Percentiles rank a stretch among this genome's conserved stretches.
phyloP scores from a whole-genome alignment of 2,797 vertebrate species.

The Sebastes reedi region DNA sequence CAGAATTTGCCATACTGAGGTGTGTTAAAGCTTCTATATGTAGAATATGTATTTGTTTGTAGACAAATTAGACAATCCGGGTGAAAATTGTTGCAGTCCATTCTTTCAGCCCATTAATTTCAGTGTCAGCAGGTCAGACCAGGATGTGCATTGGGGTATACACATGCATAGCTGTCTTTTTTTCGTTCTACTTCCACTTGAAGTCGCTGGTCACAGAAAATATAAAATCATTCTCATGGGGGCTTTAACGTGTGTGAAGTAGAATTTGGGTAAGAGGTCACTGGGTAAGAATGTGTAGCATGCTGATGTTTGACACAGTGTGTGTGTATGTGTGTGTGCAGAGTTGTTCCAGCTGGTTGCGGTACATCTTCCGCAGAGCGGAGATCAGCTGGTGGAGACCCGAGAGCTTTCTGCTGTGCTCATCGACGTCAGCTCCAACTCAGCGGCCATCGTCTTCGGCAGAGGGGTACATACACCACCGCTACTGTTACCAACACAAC shows the following conservation, averaged over 20 bases:
- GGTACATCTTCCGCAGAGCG: conserved; percentile 83
- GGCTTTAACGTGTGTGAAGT: background rate
- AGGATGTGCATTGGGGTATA: background rate
- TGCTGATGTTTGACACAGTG: background rate
- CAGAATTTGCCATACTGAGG: background rate
- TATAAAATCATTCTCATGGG: background rate
- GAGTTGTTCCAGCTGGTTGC: conserved; percentile 88
- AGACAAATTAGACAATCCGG: background rate
- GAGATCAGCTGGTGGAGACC: conserved; percentile 83
- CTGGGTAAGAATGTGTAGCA: conserved; percentile 9
- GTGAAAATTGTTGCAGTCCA: background rate
- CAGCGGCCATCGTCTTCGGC: conserved; percentile 83
- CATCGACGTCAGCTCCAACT: conserved; percentile 78
- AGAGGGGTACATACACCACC: conserved; percentile 79
- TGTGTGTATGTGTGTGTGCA: conserved; percentile 58
- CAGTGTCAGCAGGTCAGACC: background rate
- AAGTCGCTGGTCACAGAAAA: background rate
- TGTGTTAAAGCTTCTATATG: background rate
- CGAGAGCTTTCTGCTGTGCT: conserved; percentile 83
- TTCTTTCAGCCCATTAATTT: background rate
- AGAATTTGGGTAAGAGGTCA: conserved; percentile 40
- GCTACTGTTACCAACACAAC: background rate
- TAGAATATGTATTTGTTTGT: background rate
- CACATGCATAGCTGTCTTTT: background rate
- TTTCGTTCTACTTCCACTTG: background rate